phyloP scores from a whole-genome alignment of 2,797 vertebrate species.

The Anomalospiza imberbis region DNA sequence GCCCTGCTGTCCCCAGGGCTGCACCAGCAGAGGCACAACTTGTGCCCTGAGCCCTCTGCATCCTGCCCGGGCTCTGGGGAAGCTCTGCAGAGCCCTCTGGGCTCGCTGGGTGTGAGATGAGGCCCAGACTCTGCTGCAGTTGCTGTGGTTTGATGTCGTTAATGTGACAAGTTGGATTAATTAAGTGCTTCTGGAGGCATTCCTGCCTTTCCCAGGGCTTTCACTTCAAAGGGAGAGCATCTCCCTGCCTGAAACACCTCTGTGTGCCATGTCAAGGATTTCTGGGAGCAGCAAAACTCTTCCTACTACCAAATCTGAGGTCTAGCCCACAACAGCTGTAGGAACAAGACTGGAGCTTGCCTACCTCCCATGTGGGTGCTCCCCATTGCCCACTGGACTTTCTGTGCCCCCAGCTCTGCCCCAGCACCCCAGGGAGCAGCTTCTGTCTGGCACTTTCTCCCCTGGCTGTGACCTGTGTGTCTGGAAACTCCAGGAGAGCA shows the following conservation, averaged over 20 bases:
- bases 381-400: not conserved
- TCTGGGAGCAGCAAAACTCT: not conserved
- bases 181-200: not conserved
- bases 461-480: not conserved
- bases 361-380: not conserved
- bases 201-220: not conserved
- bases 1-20: rapidly evolving
- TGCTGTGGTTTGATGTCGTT: not conserved
- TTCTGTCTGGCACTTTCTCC: not conserved
- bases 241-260: not conserved
- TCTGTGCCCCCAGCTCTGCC: not conserved
- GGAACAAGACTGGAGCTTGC: not conserved
- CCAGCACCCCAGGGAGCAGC: not conserved
- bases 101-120: not conserved
- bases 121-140: not conserved
- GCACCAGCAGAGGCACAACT: not conserved
- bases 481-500: not conserved
- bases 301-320: not conserved
- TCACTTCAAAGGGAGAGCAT: conserved; percentile 18
- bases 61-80: no score
- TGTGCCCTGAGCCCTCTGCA: rapidly evolving
- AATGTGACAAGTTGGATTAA: conserved; percentile 25
- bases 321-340: not conserved
- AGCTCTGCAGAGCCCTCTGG: not conserved
- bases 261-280: not conserved